Conservation (phyloP, 2,797 vertebrate species). For the Crotalus adamanteus region DNA sequence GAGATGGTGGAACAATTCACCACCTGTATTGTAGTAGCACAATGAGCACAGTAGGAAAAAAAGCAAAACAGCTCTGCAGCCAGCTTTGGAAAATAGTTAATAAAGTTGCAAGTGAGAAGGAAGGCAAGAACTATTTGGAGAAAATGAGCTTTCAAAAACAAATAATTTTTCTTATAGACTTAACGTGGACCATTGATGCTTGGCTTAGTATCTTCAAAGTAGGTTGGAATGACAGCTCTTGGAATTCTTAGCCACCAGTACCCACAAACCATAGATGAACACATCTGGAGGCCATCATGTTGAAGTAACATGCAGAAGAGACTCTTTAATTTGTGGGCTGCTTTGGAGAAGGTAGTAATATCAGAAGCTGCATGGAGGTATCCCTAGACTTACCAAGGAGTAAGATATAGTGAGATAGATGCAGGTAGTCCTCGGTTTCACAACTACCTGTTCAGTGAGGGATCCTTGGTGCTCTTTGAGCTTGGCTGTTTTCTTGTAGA, state of each 20-base stretch:
- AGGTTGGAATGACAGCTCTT: neutral
- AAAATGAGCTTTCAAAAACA: neutral
- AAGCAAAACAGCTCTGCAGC: neutral
- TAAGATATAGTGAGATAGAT: neutral
- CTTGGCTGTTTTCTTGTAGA: neutral
- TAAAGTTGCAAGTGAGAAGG: neutral
- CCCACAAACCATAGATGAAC: neutral
- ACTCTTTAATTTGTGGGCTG: neutral
- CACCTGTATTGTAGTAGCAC: slow-evolving; percentile 1
- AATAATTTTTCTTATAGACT: neutral
- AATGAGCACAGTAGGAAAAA: slow-evolving; percentile 33
- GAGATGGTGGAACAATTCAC: slow-evolving; percentile 19
- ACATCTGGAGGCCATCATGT: neutral
- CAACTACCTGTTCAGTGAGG: neutral
- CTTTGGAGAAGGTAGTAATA: neutral
- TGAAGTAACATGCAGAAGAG: neutral
- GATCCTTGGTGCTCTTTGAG: neutral
- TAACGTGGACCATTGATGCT: neutral
- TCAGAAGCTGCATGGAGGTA: neutral
- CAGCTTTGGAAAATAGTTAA: neutral
- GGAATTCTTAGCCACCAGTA: neutral
- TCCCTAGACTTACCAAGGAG: neutral
- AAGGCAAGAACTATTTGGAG: neutral
- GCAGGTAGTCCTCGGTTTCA: neutral
- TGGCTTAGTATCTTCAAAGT: neutral